phyloP scores from a whole-genome alignment of 2,888 invertebrate species.

The Platynereis dumerilii region DNA sequence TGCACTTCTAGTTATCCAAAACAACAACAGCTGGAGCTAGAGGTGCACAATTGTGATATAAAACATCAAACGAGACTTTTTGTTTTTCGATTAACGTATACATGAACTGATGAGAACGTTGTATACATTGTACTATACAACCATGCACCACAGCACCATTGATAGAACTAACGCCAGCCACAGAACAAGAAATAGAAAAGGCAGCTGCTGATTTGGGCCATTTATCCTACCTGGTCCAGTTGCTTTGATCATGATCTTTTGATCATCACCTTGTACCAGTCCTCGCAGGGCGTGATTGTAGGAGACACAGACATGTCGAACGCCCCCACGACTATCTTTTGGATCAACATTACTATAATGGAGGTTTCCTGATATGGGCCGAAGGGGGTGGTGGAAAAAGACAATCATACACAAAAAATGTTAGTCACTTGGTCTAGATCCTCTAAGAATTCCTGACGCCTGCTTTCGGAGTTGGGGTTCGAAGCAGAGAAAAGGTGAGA shows the following conservation, averaged over 20 bases:
- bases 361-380: slow-evolving; percentile 17
- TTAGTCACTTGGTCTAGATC: neutral
- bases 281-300: slow-evolving; percentile 5
- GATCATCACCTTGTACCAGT: slow-evolving; percentile 2
- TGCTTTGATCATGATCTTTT: neutral
- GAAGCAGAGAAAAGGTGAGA: no score
- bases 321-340: slow-evolving; percentile 4
- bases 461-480: neutral
- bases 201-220: neutral
- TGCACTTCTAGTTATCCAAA: no score
- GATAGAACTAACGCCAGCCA: no score
- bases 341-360: slow-evolving; percentile 11
- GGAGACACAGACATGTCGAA: neutral
- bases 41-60: no score
- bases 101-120: neutral
- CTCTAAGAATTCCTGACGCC: slow-evolving; percentile 2
- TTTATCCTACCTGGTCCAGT: neutral
- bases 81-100: no score
- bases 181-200: neutral
- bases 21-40: no score
- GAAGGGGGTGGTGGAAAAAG: no score
- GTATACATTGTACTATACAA: neutral
- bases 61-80: no score
- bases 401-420: neutral
- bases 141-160: slow-evolving; percentile 1